Base-by-base conservation (phyloP, 2,888 invertebrate species). In the Drosophila pseudotakahashii region DNA sequence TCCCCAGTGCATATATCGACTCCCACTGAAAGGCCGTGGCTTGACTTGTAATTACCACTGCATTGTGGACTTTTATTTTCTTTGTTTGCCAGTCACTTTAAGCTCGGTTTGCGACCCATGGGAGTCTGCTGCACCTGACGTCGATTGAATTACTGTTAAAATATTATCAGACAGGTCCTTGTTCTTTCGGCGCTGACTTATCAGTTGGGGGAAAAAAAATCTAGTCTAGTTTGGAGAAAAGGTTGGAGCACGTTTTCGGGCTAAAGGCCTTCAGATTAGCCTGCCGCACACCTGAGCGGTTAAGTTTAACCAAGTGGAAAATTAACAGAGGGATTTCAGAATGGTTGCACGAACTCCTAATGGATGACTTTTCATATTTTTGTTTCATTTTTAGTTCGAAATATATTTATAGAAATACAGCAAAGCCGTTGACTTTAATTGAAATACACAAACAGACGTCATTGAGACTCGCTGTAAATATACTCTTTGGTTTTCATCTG, bases 131-230 rank as follows among this genome's bases (percentile, higher is more conserved):
- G 66, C 64, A 61, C 52, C 61, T 58, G 42, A 50, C 36, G 60
- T 69, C 79, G 79, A 86, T 82, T 83, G 81, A 83, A 81, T 79
- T 81, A 81, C 81, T 77, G 77, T 75, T 80, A 74, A 80, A 82
- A 80, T 69, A 80, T 85, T 82, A 81, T 85, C 72, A 50, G 67
- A 45, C 34, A 53, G 64, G 72, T 58, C 48, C 51, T 53, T 62
- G 63, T 47, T 32, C 11, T 32, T 47, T 47, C 11, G 14, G 10
- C 14, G 30, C 47, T 47, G 47, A 32, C 55, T 63, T 71, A 70
- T 71, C 63, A 41, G 34, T 10, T 10, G 60, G 36, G 16, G 32
- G 37, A 55, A 47, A 47, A 47, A 47, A 47, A 14, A 47, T 26
- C 26, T 32, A 14, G 47, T 32, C 47, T 47, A 42, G 16, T 45